phyloP scores from a whole-genome alignment of 1,140 invertebrate species.

The Anoplolepis gracilipes region DNA sequence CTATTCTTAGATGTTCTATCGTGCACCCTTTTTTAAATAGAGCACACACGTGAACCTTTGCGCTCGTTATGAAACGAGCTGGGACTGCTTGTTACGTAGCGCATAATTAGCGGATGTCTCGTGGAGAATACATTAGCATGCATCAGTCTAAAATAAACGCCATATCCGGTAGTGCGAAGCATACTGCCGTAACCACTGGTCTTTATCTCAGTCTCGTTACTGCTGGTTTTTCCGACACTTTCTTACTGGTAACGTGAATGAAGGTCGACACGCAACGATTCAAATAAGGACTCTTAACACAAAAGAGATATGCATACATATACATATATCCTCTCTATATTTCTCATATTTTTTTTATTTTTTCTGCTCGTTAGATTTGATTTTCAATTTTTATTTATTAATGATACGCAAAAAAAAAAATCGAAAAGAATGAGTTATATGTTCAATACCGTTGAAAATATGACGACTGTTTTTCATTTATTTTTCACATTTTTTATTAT shows the following conservation, averaged over 20 bases:
- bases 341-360: neutral
- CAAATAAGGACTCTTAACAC: conserved; percentile 6
- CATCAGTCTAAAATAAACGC: conserved; percentile 73
- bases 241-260: conserved; percentile 21
- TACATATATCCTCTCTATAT: neutral
- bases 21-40: conserved; percentile 9
- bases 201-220: conserved; percentile 31
- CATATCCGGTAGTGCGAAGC: conserved; percentile 32
- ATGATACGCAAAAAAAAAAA: too few species aligned
- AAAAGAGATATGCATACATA: neutral
- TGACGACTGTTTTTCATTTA: conserved; percentile 10
- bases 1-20: conserved; percentile 19
- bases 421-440: neutral
- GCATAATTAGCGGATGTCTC: conserved; percentile 67
- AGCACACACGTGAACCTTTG: neutral
- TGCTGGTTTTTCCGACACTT: conserved; percentile 1
- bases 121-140: conserved; percentile 71
- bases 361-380: neutral
- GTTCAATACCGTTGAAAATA: neutral
- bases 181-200: conserved; percentile 3
- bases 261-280: conserved; percentile 5
- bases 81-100: conserved; percentile 38
- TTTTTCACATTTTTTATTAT: conserved; percentile 5
- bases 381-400: neutral
- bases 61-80: neutral